Evolutionary conservation across 2,113 vertebrate genomes (phyloP), one percentile per base, ranked within the genome.

Genomic region (Pelecanus crispus): DNA sequence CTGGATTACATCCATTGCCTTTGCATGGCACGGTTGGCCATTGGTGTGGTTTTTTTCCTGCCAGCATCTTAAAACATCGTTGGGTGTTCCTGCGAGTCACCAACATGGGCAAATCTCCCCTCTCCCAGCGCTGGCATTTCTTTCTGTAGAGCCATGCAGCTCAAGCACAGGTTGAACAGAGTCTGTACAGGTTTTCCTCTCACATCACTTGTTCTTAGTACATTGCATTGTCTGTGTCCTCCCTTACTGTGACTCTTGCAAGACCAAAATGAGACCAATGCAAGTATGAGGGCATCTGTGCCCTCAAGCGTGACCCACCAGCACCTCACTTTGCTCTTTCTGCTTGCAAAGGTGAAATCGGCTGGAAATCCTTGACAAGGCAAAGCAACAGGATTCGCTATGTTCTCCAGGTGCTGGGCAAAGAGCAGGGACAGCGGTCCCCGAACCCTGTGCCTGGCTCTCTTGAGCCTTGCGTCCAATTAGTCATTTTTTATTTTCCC

Each of bases 401-500:
- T 13, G 10, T 50, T 82, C 56, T 86, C 20, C 52, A 75, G 55
- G 56, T 5, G 4, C 31, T 2, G 52, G 74, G 56, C 9, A 8
- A 55, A 10, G 36, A 70, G 42, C 22, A 65, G 52, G 62, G 55
- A 91, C 82, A 92, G 61, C 63, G 17, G 65, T 79, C 55, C 71
- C 90, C 22, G 9, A 62, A 86, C n/a, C 65, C 61, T 79, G 52
- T 9, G 63, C 74, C 91, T 95, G 70, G 83, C 56, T 85, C 73
- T 97, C 91, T 88, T 50, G 86, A 94, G 94, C 88, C 65, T 87
- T 4, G 1, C 91, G 58, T 94, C 95, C 96, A 92, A 91, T 97
- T 97, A 97, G 93, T 97, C 96, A 94, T 94, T 96, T 96, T 95
- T 93, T 92, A 91, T 93, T 97, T 96, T 97, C 85, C 95, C 75